Percentiles rank a stretch among this genome's conserved stretches.
phyloP scores from a whole-genome alignment of 2,888 invertebrate genomes.

The Muscina levida region DNA sequence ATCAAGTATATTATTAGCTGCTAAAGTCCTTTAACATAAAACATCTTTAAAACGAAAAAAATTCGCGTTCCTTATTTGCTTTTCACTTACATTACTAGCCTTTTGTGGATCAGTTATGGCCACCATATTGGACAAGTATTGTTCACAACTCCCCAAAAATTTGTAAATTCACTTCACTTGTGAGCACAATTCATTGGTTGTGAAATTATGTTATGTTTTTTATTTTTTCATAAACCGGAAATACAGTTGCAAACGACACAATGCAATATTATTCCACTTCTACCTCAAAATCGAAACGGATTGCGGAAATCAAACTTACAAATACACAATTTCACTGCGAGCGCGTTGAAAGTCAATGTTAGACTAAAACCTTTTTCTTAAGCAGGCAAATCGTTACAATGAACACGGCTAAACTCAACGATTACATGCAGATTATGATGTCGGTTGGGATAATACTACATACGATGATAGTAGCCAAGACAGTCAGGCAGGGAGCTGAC shows the following conservation, averaged over 20 bases:
- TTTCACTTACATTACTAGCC: slow-evolving; percentile 5
- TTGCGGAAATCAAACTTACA: not conserved
- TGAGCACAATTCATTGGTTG: too few relatives aligned
- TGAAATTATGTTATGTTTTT: too few relatives aligned
- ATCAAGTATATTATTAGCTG: too few relatives aligned
- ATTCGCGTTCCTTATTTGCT: not conserved
- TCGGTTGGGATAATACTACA: slow-evolving; percentile 44
- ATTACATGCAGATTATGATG: slow-evolving; percentile 40
- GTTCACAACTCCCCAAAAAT: too few relatives aligned
- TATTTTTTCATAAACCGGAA: too few relatives aligned
- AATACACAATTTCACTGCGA: slow-evolving; percentile 50
- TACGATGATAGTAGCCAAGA: slow-evolving; percentile 29
- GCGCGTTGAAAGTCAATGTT: slow-evolving; percentile 69
- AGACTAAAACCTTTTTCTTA: slow-evolving; percentile 72
- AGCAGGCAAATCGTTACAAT: slow-evolving; percentile 70
- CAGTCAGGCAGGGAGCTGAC: not conserved
- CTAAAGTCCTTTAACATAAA: too few relatives aligned
- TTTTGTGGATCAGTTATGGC: slow-evolving; percentile 26
- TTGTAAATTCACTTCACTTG: too few relatives aligned
- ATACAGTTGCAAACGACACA: too few relatives aligned
- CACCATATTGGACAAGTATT: slow-evolving; percentile 8
- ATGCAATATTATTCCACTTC: too few relatives aligned
- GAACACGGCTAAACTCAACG: slow-evolving; percentile 65
- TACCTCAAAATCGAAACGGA: too few relatives aligned
- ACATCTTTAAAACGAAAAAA: not conserved